A percentile compares a stretch with the other conserved stretches of the same genome.
These are phyloP conservation scores for Megastigmus dorsalis DNA, from an alignment of 2,888 invertebrate species.

Conservation along the genomic window DNA sequence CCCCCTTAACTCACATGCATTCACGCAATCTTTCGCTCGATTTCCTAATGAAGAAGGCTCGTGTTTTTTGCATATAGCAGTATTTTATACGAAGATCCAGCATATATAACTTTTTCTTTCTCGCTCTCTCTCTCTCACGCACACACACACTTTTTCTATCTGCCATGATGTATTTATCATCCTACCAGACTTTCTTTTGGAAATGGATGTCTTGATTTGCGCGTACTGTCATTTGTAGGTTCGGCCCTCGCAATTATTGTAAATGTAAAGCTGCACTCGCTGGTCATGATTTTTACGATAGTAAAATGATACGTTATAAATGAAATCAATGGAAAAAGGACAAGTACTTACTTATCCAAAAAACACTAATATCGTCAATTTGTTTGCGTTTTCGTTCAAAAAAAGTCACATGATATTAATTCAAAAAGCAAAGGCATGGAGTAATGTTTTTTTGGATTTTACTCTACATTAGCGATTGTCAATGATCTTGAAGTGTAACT, in stretches of 20 bases:
- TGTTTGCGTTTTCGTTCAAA: background rate
- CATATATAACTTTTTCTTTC: background rate
- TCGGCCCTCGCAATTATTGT: slow-evolving; percentile 14
- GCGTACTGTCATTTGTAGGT: background rate
- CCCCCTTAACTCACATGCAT: slow-evolving; percentile 28
- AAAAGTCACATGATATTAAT: background rate
- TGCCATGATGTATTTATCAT: slow-evolving; percentile 19
- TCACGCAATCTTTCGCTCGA: slow-evolving; percentile 24
- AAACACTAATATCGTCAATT: background rate
- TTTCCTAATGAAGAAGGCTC: background rate
- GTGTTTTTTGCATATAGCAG: background rate
- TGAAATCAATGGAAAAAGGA: slow-evolving; percentile 33
- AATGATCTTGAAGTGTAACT: slow-evolving; percentile 10
- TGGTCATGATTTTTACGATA: background rate
- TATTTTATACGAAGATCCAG: slow-evolving; percentile 21
- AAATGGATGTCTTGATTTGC: slow-evolving; percentile 20
- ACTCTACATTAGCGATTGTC: slow-evolving; percentile 13
- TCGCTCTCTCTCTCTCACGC: background rate
- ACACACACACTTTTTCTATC: background rate
- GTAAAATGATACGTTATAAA: slow-evolving; percentile 45
- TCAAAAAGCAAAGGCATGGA: background rate
- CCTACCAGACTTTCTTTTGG: background rate
- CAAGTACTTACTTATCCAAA: slow-evolving; percentile 9
- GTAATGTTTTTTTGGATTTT: background rate
- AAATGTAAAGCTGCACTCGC: slow-evolving; percentile 14